Evolutionary conservation across 2,888 invertebrate species (phyloP).

Genomic region (Alcis repandata): DNA sequence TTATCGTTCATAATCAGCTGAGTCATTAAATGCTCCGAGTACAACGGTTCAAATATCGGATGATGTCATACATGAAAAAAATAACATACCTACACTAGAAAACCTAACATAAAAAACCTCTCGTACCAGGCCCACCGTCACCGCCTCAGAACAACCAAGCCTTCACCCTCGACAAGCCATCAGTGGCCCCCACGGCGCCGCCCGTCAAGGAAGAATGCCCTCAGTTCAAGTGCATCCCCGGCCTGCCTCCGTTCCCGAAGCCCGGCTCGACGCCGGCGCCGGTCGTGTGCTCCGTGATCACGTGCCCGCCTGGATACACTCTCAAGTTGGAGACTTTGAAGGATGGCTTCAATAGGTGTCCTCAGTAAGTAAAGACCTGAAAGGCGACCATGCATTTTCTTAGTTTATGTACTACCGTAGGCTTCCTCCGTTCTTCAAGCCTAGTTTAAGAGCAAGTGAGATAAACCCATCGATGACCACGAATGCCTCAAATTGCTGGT

Average conservation of each 20-base stretch:
- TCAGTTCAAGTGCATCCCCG: conserved; percentile 85
- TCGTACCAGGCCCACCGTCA: conserved; percentile 50
- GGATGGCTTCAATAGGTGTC: conserved; percentile 72
- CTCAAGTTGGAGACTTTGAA: conserved; percentile 77
- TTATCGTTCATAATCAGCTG: too few species aligned
- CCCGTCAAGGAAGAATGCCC: conserved; percentile 70
- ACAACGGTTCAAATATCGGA: too few species aligned
- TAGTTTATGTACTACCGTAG: not conserved
- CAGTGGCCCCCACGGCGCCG: conserved; percentile 41
- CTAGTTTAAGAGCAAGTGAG: too few species aligned
- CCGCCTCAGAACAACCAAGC: conserved; percentile 61
- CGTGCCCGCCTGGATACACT: conserved; percentile 88
- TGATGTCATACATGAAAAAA: too few species aligned
- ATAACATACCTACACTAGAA: too few species aligned
- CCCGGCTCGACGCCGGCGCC: conserved; percentile 63
- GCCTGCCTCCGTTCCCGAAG: conserved; percentile 73
- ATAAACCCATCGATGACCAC: too few species aligned
- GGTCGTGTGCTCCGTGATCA: conserved; percentile 74
- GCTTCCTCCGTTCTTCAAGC: too few species aligned
- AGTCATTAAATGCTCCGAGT: too few species aligned
- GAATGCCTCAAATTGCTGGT: too few species aligned
- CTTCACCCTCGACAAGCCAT: conserved; percentile 73
- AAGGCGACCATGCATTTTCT: not conserved
- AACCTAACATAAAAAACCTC: not conserved
- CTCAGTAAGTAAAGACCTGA: conserved; percentile 67